A percentile compares a stretch with the other conserved stretches of the same genome.
Conservation (phyloP, 2,113 vertebrate species). For the Desmodus rotundus region DNA sequence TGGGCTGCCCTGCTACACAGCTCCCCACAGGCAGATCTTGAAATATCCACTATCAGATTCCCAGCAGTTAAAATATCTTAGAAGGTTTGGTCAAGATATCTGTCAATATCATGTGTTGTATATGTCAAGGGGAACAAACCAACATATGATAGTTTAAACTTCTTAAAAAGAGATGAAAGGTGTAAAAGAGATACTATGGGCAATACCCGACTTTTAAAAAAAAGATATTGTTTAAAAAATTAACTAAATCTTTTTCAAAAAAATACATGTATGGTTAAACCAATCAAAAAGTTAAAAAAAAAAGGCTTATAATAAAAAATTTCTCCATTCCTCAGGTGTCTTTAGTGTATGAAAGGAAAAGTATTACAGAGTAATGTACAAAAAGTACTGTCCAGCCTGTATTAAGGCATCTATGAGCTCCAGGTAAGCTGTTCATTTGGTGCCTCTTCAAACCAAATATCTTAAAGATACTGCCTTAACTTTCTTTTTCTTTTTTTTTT, state of each 20-base stretch:
- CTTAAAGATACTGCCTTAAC: neutral
- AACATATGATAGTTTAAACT: neutral
- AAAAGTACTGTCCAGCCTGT: neutral
- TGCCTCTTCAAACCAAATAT: neutral
- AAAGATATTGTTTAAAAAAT: neutral
- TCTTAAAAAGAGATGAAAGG: neutral
- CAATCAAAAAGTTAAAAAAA: neutral
- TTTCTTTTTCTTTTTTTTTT: neutral
- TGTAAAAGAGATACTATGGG: neutral
- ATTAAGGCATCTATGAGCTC: neutral
- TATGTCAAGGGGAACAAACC: neutral
- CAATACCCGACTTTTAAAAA: neutral
- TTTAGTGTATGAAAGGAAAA: neutral
- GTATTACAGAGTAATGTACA: neutral
- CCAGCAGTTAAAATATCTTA: neutral
- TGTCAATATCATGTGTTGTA: neutral
- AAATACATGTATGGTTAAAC: neutral
- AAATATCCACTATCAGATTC: neutral
- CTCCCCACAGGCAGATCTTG: neutral
- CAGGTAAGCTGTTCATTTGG: neutral
- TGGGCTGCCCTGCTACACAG: neutral
- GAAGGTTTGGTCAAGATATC: neutral
- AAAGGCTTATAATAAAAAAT: neutral
- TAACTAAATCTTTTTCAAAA: neutral
- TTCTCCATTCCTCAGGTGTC: neutral